Base-by-base conservation (phyloP, 2,888 invertebrate species). In the Blastobasis lacticolella region DNA sequence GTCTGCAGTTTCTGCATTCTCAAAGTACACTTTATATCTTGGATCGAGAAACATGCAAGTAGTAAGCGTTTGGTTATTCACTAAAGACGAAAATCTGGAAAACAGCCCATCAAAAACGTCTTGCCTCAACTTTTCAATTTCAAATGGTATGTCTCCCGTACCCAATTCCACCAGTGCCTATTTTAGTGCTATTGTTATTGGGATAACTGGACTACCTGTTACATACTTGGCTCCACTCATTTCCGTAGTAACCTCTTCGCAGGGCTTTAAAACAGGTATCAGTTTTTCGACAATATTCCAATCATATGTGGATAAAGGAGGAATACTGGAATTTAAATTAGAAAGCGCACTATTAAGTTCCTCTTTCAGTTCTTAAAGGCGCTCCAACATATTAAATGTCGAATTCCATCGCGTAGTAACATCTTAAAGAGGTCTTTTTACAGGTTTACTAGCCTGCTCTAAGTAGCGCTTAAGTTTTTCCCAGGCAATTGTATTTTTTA, bases 361-460 rank as follows among this genome's bases (percentile, higher is more conserved):
- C 23, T 46, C 46, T 49, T 64, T 49, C 5, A 67, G 44, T 45
- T 61, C 58, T 6, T 62, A 57, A 46, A 66, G 60, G 1, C 63
- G 50, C 36, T 52, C n/a, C 9, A 65, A 7, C 65, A 64, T 63
- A 41, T 59, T 46, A 41, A 56, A 63, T 6, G 54, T 57, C 0
- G 60, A 63, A 38, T 66, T 66, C 64, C 63, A 68, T 0, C 62
- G 43, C 7, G 63, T 66, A 0, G 62, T 58, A 4, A 66, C 61
- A 48, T 63, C 59, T 50, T 62, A 61, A 23, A 56, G 52, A 10
- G 61, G 50, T 3, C 57, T 48, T 49, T 57, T 58, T 9, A 59
- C 59, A 37, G 45, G 47, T 37, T 10, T 38, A 36, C 50, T 37
- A 0, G 50, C 9, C 10, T 56, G 37, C 5, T 55, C 54, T 37